A percentile compares a stretch with the other conserved stretches of the same genome.
Conservation (phyloP, 2,797 vertebrate species). For the Myripristis murdjan region DNA sequence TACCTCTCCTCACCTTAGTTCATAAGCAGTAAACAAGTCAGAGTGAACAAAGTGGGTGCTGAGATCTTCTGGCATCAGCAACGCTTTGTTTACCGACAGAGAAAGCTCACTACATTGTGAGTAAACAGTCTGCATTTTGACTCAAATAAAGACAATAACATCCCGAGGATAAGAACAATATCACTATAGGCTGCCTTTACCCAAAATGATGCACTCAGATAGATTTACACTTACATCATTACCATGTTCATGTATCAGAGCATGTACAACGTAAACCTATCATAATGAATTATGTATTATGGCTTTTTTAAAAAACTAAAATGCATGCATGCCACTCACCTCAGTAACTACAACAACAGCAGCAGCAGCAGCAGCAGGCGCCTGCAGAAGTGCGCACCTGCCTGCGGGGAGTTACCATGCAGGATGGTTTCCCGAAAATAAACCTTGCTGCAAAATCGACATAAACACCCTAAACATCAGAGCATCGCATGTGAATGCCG, state of each 20-base stretch:
- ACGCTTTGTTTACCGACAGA: background rate
- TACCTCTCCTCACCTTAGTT: constrained; percentile 20
- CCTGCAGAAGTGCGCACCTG: constrained; percentile 59
- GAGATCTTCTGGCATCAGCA: background rate
- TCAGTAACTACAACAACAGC: constrained; percentile 66
- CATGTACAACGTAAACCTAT: background rate
- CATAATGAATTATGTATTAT: background rate
- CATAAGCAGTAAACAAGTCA: background rate
- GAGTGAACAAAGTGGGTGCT: constrained; percentile 9
- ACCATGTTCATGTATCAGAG: background rate
- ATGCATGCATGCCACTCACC: constrained; percentile 71
- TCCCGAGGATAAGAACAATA: too few species aligned
- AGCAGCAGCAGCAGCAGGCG: constrained; percentile 64
- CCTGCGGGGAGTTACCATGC: constrained; percentile 67
- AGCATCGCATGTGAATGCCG: background rate
- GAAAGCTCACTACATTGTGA: background rate
- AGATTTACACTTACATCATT: background rate
- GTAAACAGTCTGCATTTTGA: background rate
- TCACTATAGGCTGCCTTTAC: background rate
- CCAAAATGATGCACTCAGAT: background rate
- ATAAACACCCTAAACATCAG: background rate
- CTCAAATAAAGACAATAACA: background rate
- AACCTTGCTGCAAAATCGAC: background rate
- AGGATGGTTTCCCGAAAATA: constrained; percentile 34
- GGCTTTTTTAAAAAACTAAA: constrained; percentile 15